These are phyloP conservation scores for Eurypyga helias DNA, from an alignment of 2,113 vertebrate genomes.

Conservation along the genomic window DNA sequence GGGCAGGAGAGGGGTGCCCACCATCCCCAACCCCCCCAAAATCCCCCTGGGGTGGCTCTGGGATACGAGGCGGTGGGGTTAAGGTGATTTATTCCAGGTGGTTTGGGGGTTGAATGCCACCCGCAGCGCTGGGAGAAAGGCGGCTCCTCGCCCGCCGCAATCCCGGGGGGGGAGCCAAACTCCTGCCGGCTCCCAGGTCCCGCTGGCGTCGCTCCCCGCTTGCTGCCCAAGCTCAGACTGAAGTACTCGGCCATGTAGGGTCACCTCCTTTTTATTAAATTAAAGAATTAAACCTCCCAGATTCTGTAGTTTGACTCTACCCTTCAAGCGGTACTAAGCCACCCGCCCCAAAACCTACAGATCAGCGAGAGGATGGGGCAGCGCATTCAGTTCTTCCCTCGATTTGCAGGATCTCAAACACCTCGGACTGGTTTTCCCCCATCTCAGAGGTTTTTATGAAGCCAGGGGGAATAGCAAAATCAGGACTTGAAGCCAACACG, in stretches of 20 bases:
- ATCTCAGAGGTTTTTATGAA: no score
- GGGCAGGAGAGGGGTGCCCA: background rate
- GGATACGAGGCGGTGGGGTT: accelerated
- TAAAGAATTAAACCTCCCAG: background rate
- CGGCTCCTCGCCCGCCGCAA: background rate
- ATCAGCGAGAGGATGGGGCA: background rate
- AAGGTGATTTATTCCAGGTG: accelerated
- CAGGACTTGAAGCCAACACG: background rate
- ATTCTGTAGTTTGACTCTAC: background rate
- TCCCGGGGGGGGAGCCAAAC: background rate
- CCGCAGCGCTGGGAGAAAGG: background rate
- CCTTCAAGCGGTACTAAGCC: background rate
- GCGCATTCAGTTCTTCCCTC: background rate
- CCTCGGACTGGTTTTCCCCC: background rate
- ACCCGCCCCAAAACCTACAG: background rate
- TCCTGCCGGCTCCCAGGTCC: background rate
- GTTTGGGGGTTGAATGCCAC: background rate
- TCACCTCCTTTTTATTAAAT: conserved; percentile 30
- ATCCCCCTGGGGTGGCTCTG: accelerated
- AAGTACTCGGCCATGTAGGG: background rate
- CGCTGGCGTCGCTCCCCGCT: accelerated
- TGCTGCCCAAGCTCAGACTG: background rate
- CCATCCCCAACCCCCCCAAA: background rate
- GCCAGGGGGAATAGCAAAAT: background rate
- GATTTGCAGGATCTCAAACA: background rate